A percentile compares a stretch with the other conserved stretches of the same genome.
These are phyloP conservation scores for Amphiduros pacificus DNA, from an alignment of 2,888 invertebrate genomes.

Conservation along the genomic window DNA sequence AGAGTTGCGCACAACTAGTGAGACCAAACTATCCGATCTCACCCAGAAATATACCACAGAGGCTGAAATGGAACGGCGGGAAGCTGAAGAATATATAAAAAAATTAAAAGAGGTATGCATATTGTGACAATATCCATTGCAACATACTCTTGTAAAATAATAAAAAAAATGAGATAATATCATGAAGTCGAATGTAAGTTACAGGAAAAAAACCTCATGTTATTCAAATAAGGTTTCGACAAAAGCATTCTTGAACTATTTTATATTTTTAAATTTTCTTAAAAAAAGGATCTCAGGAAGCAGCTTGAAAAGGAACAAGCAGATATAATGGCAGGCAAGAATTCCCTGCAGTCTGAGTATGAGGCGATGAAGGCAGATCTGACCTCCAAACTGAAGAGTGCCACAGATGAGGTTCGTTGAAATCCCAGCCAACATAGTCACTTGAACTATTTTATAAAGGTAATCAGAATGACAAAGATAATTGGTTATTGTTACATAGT, in stretches of 20 bases:
- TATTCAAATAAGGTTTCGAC: too few relatives aligned
- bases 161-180: too few relatives aligned
- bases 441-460: too few relatives aligned
- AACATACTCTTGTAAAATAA: too few relatives aligned
- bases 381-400: slow-evolving; percentile 36
- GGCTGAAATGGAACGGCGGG: slow-evolving; percentile 34
- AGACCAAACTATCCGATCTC: slow-evolving; percentile 6
- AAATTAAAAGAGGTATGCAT: slow-evolving; percentile 44
- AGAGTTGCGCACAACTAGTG: slow-evolving; percentile 19
- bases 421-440: too few relatives aligned
- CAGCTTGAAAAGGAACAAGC: slow-evolving; percentile 35
- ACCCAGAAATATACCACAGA: slow-evolving; percentile 28
- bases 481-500: background rate
- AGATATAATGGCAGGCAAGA: slow-evolving; percentile 34
- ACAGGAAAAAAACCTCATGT: too few relatives aligned
- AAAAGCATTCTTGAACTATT: too few relatives aligned
- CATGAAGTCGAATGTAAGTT: too few relatives aligned
- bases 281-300: slow-evolving; percentile 33
- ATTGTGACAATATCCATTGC: background rate
- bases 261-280: background rate
- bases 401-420: slow-evolving; percentile 52
- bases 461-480: too few relatives aligned
- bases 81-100: slow-evolving; percentile 35
- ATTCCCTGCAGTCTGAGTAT: slow-evolving; percentile 34
- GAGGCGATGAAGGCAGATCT: slow-evolving; percentile 43